phyloP scores from a whole-genome alignment of 2,888 invertebrate genomes.

The Calameuta idolon region DNA sequence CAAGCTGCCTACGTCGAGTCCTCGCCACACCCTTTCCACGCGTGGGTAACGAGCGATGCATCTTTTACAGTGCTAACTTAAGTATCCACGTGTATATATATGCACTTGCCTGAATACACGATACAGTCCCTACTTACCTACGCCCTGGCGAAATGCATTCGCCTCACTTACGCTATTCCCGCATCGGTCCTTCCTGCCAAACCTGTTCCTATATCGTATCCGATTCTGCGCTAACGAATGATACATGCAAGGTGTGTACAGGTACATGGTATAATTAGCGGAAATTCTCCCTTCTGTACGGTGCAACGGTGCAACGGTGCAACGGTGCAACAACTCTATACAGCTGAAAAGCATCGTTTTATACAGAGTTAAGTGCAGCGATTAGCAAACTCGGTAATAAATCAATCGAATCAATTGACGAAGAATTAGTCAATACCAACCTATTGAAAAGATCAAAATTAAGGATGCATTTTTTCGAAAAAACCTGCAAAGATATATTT shows the following conservation, averaged over 20 bases:
- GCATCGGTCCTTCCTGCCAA: neutral
- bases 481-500: neutral
- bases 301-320: neutral
- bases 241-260: slow-evolving; percentile 3
- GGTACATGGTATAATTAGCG: slow-evolving; percentile 12
- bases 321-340: slow-evolving; percentile 1
- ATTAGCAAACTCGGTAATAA: neutral
- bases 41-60: neutral
- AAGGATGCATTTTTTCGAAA: neutral
- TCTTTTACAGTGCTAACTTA: neutral
- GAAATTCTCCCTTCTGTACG: neutral
- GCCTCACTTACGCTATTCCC: neutral
- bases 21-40: slow-evolving; percentile 4
- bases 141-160: neutral
- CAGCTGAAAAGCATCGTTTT: neutral
- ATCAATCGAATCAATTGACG: neutral
- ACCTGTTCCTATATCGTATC: neutral
- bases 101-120: neutral
- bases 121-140: neutral
- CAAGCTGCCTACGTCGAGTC: neutral
- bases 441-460: neutral
- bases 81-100: neutral
- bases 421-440: neutral
- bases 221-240: slow-evolving; percentile 2
- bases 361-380: neutral